Evolutionary conservation across 2,797 vertebrate genomes (phyloP).

Genomic region (Zenarchopterus dispar): DNA sequence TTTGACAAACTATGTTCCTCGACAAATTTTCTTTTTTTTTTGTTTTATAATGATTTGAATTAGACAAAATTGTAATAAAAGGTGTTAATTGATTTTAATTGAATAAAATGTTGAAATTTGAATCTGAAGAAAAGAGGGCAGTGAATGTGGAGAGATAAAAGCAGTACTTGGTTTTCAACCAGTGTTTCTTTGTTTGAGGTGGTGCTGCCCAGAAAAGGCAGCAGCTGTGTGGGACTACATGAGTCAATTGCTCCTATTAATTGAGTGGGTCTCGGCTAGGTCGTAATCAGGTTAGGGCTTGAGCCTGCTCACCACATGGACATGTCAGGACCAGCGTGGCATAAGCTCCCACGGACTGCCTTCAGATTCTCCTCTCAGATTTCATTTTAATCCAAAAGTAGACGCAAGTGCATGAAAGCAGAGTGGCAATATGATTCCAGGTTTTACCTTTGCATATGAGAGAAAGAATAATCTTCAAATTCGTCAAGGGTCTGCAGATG

Average conservation of each 20-base stretch:
- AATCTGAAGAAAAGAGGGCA: background rate
- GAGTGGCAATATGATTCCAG: background rate
- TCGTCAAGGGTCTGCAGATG: background rate
- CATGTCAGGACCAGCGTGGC: constrained; percentile 1
- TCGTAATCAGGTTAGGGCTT: constrained; percentile 69
- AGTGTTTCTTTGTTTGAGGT: constrained; percentile 42
- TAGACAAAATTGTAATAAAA: background rate
- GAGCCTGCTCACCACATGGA: constrained; percentile 52
- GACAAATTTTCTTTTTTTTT: background rate
- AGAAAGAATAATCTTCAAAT: background rate
- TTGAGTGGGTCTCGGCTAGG: constrained; percentile 65
- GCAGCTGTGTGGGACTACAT: constrained; percentile 52
- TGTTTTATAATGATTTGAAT: constrained; percentile 1
- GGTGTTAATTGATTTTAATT: background rate
- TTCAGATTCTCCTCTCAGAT: background rate
- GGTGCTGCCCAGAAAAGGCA: constrained; percentile 30
- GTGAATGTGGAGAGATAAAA: background rate
- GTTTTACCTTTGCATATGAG: background rate
- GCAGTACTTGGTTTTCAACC: background rate
- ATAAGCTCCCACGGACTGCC: constrained; percentile 4
- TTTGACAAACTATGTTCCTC: constrained; percentile 1
- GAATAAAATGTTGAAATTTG: background rate
- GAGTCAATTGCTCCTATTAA: constrained; percentile 71
- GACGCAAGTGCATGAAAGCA: background rate
- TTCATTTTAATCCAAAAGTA: constrained; percentile 11